Evolutionary conservation across 2,888 invertebrate genomes (phyloP).

Genomic region (Criorhina ranunculi): DNA sequence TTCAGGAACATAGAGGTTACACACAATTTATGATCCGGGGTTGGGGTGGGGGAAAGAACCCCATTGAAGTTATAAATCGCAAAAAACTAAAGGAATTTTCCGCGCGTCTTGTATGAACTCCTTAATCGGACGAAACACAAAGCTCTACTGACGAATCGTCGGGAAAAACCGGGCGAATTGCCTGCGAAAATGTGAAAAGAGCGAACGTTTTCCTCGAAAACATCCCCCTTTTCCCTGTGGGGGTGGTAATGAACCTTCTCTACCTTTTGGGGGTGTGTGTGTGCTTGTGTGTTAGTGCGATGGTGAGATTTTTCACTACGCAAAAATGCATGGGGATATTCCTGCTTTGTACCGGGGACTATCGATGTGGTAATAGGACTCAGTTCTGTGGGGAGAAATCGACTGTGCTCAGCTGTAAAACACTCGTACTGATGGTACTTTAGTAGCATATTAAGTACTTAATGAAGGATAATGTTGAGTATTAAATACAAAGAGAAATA

Average conservation of each 20-base stretch:
- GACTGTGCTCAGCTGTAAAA: neutral
- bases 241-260: slow-evolving; percentile 66
- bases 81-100: slow-evolving; percentile 39
- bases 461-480: neutral
- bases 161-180: slow-evolving; percentile 73
- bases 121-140: slow-evolving; percentile 69
- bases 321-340: slow-evolving; percentile 49
- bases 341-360: slow-evolving; percentile 55
- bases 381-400: slow-evolving; percentile 25
- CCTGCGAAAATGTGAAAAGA: slow-evolving; percentile 65
- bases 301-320: slow-evolving; percentile 52
- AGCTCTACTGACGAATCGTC: slow-evolving; percentile 70
- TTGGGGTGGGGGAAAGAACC: neutral
- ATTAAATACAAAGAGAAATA: too few species aligned
- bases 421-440: slow-evolving; percentile 29
- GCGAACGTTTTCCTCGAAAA: slow-evolving; percentile 47
- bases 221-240: slow-evolving; percentile 63
- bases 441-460: slow-evolving; percentile 2
- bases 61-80: slow-evolving; percentile 32
- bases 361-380: slow-evolving; percentile 7
- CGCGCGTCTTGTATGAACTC: slow-evolving; percentile 63
- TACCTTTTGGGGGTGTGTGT: slow-evolving; percentile 19
- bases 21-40: too few species aligned
- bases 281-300: neutral
- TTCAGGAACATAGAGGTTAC: slow-evolving; percentile 43